Base-by-base conservation (phyloP, 2,797 vertebrate species). In the Cheirogaleus major region DNA sequence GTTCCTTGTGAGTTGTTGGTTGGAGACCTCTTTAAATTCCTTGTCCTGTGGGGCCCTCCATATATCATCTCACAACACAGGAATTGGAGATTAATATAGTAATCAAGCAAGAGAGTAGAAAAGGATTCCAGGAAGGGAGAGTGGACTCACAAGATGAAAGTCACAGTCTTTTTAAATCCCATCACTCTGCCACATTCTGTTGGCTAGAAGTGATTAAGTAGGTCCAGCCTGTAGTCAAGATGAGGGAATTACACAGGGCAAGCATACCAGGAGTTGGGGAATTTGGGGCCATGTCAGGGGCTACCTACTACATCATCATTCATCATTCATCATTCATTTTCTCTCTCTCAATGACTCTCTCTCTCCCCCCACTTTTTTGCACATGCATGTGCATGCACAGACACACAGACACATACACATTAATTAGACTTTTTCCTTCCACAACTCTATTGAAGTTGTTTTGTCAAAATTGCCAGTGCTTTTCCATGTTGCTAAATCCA, bases 161-260 rank as follows among this genome's bases (percentile, higher is more conserved):
- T 17, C 27, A 72, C 35, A n/a, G 38, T 11, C 35, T 17, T 30
- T 88, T 25, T 41, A 22, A 52, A 52, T 2, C 30, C 14, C 23
- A 50, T 75, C 18, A 32, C 11, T 55, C 9, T 17, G 22, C 27
- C 15, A 4, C 48, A 45, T 73, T 12, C 32, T 81, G 4, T 15
- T 63, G 41, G 22, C 20, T 43, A 50, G 43, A 91, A 88, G n/a
- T 22, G 79, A 25, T 11, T 35, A 59, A 13, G 14, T 32, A n/a
- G 4, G 48, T 38, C 20, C 48, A 70, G 3, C 23, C 76, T 27
- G 67, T 27, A 48, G 1, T 25, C 2, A 15, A n/a, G 57, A 12
- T 23, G 23, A 35, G 12, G 12, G 38, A 1, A 25, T 41, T 38
- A 32, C 14, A 57, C 0, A 0, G 2, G 1, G 4, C 5, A 89